Percentiles rank a stretch among this genome's conserved stretches.
Conservation (phyloP, 35 echinoderm and acorn worm species). For the Heliocidaris erythrogramma region DNA sequence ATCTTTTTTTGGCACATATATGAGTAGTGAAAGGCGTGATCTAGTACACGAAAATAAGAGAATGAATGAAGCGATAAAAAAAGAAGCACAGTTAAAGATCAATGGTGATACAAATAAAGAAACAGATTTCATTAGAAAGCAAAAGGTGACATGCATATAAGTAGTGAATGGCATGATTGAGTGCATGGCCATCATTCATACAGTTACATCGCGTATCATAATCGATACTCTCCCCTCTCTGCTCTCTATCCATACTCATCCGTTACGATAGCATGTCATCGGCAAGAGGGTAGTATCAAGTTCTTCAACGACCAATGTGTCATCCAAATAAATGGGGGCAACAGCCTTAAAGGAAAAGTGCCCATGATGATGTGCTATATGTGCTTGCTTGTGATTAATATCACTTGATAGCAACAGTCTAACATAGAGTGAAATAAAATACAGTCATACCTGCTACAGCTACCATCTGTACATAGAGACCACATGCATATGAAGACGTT, state of each 20-base stretch:
- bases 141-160: background rate
- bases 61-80: too few relatives aligned
- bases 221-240: background rate
- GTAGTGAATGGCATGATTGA: background rate
- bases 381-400: background rate
- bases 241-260: background rate
- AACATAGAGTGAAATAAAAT: too few relatives aligned
- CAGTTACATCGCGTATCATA: background rate
- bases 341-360: background rate
- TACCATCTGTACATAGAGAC: too few relatives aligned
- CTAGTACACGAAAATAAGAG: too few relatives aligned
- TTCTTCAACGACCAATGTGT: background rate
- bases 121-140: background rate
- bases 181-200: background rate
- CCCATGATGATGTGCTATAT: background rate
- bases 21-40: too few relatives aligned
- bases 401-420: too few relatives aligned
- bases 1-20: too few relatives aligned
- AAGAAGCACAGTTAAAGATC: too few relatives aligned
- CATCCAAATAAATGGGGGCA: background rate
- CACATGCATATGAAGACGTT: too few relatives aligned
- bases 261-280: background rate
- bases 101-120: too few relatives aligned
- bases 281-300: background rate
- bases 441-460: too few relatives aligned